Evolutionary conservation across 2,113 vertebrate genomes (phyloP).

Genomic region (Cavia aperea): DNA sequence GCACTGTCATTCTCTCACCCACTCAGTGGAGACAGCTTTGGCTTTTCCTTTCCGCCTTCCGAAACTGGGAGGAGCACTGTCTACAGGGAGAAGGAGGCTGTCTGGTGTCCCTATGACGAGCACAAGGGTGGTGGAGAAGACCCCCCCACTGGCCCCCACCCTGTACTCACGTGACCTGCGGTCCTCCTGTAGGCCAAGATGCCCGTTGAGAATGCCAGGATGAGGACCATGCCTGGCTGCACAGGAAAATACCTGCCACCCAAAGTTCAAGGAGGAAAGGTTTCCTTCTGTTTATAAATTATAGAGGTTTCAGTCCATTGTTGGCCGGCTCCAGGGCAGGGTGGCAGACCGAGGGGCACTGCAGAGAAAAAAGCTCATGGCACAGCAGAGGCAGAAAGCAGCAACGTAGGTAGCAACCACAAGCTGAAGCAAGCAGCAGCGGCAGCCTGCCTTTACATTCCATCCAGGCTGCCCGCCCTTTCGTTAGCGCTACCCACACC

Average conservation of each 20-base stretch:
- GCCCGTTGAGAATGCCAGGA: not conserved
- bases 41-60: not conserved
- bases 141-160: not conserved
- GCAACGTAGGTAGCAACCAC: no score
- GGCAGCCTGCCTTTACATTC: not conserved
- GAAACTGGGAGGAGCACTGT: no score
- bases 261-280: not conserved
- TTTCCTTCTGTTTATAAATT: not conserved
- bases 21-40: not conserved
- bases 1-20: not conserved
- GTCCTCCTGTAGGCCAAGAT: not conserved
- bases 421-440: not conserved
- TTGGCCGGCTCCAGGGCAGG: not conserved
- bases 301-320: not conserved
- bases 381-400: not conserved
- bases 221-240: not conserved
- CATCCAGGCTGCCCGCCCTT: not conserved
- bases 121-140: not conserved
- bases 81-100: not conserved
- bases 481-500: not conserved
- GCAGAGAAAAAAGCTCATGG: not conserved
- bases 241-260: not conserved
- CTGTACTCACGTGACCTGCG: not conserved
- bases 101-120: no score
- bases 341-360: not conserved